Evolutionary conservation across 2,113 vertebrate genomes (phyloP).

Genomic region (Mystacornis crossleyi): DNA sequence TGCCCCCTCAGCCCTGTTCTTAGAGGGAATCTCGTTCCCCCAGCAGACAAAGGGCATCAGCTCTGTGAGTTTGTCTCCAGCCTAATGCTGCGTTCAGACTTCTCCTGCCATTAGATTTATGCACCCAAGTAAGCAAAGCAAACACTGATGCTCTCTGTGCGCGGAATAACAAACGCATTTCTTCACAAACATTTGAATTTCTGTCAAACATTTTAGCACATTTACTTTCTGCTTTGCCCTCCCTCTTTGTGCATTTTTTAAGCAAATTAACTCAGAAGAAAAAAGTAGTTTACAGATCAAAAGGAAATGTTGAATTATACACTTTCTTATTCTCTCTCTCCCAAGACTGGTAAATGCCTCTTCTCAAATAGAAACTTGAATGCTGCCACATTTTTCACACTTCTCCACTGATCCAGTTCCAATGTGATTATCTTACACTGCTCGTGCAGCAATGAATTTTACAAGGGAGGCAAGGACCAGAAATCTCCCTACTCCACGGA

Average conservation of each 20-base stretch:
- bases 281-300: slow-evolving; percentile 60
- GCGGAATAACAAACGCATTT: slow-evolving; percentile 33
- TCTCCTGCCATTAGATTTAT: slow-evolving; percentile 29
- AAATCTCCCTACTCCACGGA: background rate
- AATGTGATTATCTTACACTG: slow-evolving; percentile 33
- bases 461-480: background rate
- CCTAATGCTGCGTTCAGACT: background rate
- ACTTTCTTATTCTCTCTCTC: slow-evolving; percentile 56
- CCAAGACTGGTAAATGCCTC: slow-evolving; percentile 49
- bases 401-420: slow-evolving; percentile 57
- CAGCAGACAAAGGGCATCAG: background rate
- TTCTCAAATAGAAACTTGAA: slow-evolving; percentile 51
- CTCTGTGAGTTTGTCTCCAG: background rate
- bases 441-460: slow-evolving; percentile 21
- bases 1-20: background rate
- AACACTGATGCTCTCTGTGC: slow-evolving; percentile 8
- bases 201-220: slow-evolving; percentile 51
- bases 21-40: background rate
- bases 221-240: slow-evolving; percentile 49
- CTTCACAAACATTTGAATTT: slow-evolving; percentile 35
- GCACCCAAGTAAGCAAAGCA: slow-evolving; percentile 35
- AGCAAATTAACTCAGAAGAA: slow-evolving; percentile 57
- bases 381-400: slow-evolving; percentile 45
- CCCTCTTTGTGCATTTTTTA: slow-evolving; percentile 59
- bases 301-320: slow-evolving; percentile 57